Percentiles rank a stretch among this genome's conserved stretches.
These are phyloP conservation scores for Amphiprion clarkii DNA, from an alignment of 2,797 vertebrate genomes.

Conservation along the genomic window DNA sequence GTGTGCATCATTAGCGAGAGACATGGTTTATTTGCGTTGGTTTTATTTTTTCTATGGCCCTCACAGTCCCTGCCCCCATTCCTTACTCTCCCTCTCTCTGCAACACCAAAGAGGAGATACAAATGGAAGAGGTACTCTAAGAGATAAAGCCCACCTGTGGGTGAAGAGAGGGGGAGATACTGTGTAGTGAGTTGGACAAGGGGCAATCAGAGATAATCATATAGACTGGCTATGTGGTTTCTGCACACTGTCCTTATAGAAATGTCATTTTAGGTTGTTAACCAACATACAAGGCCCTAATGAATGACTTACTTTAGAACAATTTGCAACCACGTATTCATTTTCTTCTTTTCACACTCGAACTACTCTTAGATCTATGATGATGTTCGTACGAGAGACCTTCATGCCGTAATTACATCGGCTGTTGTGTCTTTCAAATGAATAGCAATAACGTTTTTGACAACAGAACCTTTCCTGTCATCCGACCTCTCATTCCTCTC, in stretches of 20 bases:
- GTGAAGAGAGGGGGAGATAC: conserved; percentile 60
- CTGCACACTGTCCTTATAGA: conserved; percentile 17
- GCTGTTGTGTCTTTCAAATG: neutral
- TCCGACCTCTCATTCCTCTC: conserved; percentile 33
- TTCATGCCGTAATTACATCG: conserved; percentile 9
- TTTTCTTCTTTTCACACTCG: conserved; percentile 31
- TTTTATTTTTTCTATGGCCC: conserved; percentile 9
- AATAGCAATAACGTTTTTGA: conserved; percentile 79
- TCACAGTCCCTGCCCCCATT: conserved; percentile 5
- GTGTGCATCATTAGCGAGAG: conserved; percentile 44
- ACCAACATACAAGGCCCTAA: conserved; percentile 11
- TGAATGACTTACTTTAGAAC: conserved; percentile 4
- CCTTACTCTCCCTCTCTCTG: conserved; percentile 57
- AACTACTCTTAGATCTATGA: conserved; percentile 25
- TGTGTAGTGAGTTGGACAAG: conserved; percentile 43
- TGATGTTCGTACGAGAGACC: conserved; percentile 33
- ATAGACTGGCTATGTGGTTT: conserved; percentile 5
- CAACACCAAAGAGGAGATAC: conserved; percentile 80
- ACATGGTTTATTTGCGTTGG: conserved; percentile 21
- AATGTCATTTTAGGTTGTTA: conserved; percentile 21
- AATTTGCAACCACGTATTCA: conserved; percentile 17
- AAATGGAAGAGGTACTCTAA: conserved; percentile 39
- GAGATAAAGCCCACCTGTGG: conserved; percentile 44
- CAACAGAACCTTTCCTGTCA: conserved; percentile 41
- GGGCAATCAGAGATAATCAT: conserved; percentile 61